These are phyloP conservation scores for Acrobeloides nanus DNA, from an alignment of 2,888 invertebrate genomes.

Conservation along the genomic window DNA sequence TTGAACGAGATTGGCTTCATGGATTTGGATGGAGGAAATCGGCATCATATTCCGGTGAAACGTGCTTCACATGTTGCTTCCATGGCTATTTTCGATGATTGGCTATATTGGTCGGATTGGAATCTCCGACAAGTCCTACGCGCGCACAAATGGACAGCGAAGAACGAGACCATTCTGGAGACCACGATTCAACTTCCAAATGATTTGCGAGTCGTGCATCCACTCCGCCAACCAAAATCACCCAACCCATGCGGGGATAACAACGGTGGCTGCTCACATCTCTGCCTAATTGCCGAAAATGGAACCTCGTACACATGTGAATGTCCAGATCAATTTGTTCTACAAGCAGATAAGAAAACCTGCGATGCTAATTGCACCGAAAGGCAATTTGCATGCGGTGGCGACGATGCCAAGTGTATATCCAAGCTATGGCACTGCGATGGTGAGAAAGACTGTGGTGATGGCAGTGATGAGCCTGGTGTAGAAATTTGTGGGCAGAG, in stretches of 20 bases:
- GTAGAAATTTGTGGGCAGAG: slow-evolving; percentile 55
- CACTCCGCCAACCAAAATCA: slow-evolving; percentile 67
- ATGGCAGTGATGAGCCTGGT: slow-evolving; percentile 78
- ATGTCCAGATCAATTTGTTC: slow-evolving; percentile 87
- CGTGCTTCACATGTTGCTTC: slow-evolving; percentile 74
- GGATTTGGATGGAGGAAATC: slow-evolving; percentile 80
- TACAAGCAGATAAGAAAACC: slow-evolving; percentile 56
- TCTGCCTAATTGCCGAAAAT: slow-evolving; percentile 72
- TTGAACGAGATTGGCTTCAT: slow-evolving; percentile 81
- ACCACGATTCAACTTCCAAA: slow-evolving; percentile 52
- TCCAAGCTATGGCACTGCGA: slow-evolving; percentile 69
- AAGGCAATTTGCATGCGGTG: slow-evolving; percentile 73
- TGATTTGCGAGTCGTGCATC: slow-evolving; percentile 48
- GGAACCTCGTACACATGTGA: slow-evolving; percentile 68
- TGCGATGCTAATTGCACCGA: slow-evolving; percentile 71
- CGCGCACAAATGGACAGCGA: slow-evolving; percentile 79
- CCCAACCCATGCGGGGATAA: slow-evolving; percentile 80
- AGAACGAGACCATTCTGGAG: slow-evolving; percentile 48
- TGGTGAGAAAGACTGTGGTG: slow-evolving; percentile 75
- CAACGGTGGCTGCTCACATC: slow-evolving; percentile 91
- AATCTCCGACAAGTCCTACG: slow-evolving; percentile 77
- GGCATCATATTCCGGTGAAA: slow-evolving; percentile 60
- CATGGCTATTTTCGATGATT: slow-evolving; percentile 83
- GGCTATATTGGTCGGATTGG: slow-evolving; percentile 93
- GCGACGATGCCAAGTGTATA: slow-evolving; percentile 64